Conservation (phyloP, 1,140 invertebrate genomes). For the Panonychus citri region DNA sequence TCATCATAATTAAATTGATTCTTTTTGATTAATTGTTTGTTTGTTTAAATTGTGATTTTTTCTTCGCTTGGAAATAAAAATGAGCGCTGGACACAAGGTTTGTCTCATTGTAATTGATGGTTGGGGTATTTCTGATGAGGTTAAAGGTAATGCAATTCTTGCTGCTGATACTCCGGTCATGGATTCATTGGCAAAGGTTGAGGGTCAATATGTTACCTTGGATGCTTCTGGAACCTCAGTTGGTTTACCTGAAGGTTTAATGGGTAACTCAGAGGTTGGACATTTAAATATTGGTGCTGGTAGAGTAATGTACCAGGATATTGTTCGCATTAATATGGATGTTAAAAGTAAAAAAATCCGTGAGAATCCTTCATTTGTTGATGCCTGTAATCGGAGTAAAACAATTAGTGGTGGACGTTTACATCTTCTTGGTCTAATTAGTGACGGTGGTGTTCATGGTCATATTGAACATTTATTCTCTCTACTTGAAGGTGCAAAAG, state of each 20-base stretch:
- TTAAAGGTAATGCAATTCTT: conserved; percentile 22
- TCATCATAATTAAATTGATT: no score
- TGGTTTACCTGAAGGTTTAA: conserved; percentile 26
- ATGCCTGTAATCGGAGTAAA: conserved; percentile 22
- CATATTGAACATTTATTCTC: conserved; percentile 28
- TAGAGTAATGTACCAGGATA: conserved; percentile 29
- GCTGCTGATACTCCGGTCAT: conserved; percentile 26
- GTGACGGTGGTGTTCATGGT: conserved; percentile 28
- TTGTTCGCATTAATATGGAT: conserved; percentile 26
- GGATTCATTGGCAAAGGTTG: conserved; percentile 19
- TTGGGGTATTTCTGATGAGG: conserved; percentile 24
- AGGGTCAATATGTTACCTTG: conserved; percentile 23
- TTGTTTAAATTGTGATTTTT: no score
- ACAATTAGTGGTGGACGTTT: conserved; percentile 20
- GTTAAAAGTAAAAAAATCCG: conserved; percentile 20
- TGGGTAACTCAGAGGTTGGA: conserved; percentile 31
- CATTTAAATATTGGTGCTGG: conserved; percentile 30
- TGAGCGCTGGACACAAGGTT: conserved; percentile 19
- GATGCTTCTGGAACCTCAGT: conserved; percentile 27
- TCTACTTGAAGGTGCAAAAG: conserved; percentile 23
- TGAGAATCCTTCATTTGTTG: conserved; percentile 20
- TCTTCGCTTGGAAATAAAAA: no score
- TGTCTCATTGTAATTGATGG: conserved; percentile 27
- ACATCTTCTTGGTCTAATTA: conserved; percentile 25
- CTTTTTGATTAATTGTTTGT: no score